These are phyloP conservation scores for Lineus longissimus DNA, from an alignment of 1,140 invertebrate genomes.

Conservation along the genomic window DNA sequence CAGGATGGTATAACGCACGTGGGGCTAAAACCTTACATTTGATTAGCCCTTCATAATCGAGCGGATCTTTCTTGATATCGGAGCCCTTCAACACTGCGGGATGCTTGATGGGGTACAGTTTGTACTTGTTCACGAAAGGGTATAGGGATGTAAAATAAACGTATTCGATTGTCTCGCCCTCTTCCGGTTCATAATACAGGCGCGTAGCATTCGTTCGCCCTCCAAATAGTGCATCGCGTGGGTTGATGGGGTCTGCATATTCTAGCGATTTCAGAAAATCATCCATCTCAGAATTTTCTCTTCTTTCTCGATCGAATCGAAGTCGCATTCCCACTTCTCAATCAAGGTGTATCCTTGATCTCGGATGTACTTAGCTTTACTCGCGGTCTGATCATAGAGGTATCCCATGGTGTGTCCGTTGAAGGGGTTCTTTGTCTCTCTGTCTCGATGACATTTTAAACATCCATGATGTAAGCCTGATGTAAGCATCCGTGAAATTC, in stretches of 20 bases:
- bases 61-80: slow-evolving; percentile 15
- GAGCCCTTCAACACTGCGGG: slow-evolving; percentile 23
- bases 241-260: slow-evolving; percentile 17
- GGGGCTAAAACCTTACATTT: slow-evolving; percentile 13
- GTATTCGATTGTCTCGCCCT: slow-evolving; percentile 14
- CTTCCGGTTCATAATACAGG: slow-evolving; percentile 4
- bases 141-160: slow-evolving; percentile 20
- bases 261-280: slow-evolving; percentile 16
- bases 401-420: slow-evolving; percentile 19
- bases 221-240: slow-evolving; percentile 38
- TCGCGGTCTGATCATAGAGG: slow-evolving; percentile 16
- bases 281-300: slow-evolving; percentile 6
- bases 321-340: slow-evolving; percentile 28
- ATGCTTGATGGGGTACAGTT: slow-evolving; percentile 12
- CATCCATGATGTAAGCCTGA: slow-evolving; percentile 32
- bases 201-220: slow-evolving; percentile 15
- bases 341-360: slow-evolving; percentile 17
- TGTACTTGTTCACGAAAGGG: slow-evolving; percentile 17
- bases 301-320: slow-evolving; percentile 8
- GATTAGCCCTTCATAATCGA: slow-evolving; percentile 28
- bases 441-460: slow-evolving; percentile 21
- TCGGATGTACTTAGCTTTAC: slow-evolving; percentile 13
- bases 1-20: background rate
- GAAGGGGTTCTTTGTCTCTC: slow-evolving; percentile 8
- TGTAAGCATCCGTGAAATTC: slow-evolving; percentile 30